Evolutionary conservation across 2,113 vertebrate genomes (phyloP).

Genomic region (Proteles cristata): DNA sequence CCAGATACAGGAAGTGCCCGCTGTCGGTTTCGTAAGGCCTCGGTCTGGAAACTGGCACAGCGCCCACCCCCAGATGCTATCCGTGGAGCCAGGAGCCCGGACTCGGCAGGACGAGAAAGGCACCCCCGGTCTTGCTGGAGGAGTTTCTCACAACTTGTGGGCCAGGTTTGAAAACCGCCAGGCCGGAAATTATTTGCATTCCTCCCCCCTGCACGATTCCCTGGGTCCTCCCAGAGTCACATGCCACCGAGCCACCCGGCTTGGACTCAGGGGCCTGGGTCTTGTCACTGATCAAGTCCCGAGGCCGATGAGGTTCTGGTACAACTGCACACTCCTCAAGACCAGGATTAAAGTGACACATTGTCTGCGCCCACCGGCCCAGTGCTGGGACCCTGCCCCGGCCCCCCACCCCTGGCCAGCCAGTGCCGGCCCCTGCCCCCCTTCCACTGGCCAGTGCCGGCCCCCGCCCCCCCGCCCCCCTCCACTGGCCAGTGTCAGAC

Average conservation of each 20-base stretch:
- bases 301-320: neutral
- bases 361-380: neutral
- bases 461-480: no score
- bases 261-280: neutral
- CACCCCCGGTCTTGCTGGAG: neutral
- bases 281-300: neutral
- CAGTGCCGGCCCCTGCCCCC: no score
- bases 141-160: neutral
- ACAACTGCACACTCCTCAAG: neutral
- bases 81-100: neutral
- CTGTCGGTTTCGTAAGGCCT: neutral
- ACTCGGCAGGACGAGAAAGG: neutral
- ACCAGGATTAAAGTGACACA: neutral
- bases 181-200: neutral
- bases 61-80: neutral
- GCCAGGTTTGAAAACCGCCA: neutral
- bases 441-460: no score
- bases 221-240: neutral
- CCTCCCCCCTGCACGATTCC: neutral
- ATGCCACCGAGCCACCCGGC: neutral
- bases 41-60: neutral
- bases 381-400: no score
- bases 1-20: no score
- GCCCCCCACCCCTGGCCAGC: no score
- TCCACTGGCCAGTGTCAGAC: no score